Evolutionary conservation across 2,113 vertebrate species (phyloP).

Genomic region (Laticauda laticaudata): DNA sequence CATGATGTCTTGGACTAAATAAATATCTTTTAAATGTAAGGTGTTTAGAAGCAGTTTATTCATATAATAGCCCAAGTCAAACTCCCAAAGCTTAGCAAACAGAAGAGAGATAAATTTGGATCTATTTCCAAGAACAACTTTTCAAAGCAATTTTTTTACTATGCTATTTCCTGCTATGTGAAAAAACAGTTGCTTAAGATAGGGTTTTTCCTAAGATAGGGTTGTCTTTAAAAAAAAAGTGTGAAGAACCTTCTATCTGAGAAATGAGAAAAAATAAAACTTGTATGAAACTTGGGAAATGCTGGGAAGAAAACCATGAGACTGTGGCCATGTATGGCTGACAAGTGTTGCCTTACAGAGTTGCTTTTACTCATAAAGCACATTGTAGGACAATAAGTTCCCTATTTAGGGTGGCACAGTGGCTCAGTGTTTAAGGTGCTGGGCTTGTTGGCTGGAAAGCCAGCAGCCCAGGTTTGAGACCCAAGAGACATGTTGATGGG

Average conservation of each 20-base stretch:
- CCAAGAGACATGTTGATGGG: neutral
- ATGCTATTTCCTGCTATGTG: neutral
- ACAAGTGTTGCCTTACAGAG: neutral
- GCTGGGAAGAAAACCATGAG: neutral
- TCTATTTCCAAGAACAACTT: neutral
- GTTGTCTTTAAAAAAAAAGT: conserved; percentile 8
- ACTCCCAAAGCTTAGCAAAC: neutral
- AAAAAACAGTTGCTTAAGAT: neutral
- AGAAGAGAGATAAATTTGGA: conserved; percentile 3
- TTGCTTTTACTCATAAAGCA: neutral
- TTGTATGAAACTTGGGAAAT: neutral
- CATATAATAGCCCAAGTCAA: conserved; percentile 9
- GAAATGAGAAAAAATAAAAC: conserved; percentile 4
- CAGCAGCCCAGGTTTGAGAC: neutral
- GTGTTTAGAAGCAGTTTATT: neutral
- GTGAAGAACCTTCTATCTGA: conserved; percentile 4
- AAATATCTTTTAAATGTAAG: neutral
- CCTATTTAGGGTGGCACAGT: neutral
- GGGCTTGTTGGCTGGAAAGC: neutral
- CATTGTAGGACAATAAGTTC: neutral
- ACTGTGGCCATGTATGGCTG: neutral
- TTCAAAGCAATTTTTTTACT: neutral
- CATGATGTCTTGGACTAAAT: conserved; percentile 4
- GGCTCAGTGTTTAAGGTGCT: neutral
- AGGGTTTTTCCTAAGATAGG: neutral